These are phyloP conservation scores for Panulirus ornatus DNA, from an alignment of 1,140 invertebrate species.

Conservation along the genomic window DNA sequence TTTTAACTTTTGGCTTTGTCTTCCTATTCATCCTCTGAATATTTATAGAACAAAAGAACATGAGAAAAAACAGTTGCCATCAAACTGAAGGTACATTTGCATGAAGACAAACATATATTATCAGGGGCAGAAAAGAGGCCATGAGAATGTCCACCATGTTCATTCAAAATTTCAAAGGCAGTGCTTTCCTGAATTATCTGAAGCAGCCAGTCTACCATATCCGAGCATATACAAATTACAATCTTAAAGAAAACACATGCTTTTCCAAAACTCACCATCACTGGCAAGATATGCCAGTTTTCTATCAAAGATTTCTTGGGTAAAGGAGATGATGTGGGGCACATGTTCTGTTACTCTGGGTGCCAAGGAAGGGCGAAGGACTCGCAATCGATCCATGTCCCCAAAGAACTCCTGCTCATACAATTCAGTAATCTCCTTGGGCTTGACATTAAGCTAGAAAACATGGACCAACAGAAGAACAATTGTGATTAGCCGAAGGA, in stretches of 20 bases:
- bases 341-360: conserved; percentile 89
- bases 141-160: too few species aligned
- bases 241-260: neutral
- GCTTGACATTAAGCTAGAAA: conserved; percentile 44
- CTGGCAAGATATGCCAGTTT: conserved; percentile 84
- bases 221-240: neutral
- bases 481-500: neutral
- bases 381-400: conserved; percentile 87
- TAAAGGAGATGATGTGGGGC: conserved; percentile 86
- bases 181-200: too few species aligned
- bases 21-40: too few species aligned
- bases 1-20: too few species aligned
- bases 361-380: conserved; percentile 79
- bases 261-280: conserved; percentile 80
- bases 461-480: neutral
- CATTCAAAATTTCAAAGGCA: too few species aligned
- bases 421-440: conserved; percentile 51
- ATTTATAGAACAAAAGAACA: too few species aligned
- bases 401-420: conserved; percentile 91
- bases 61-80: too few species aligned
- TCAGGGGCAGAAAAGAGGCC: too few species aligned
- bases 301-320: conserved; percentile 84
- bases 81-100: too few species aligned
- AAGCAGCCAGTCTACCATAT: neutral
- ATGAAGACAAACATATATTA: too few species aligned